phyloP scores from a whole-genome alignment of 2,797 vertebrate species.

The Botia almorhae region DNA sequence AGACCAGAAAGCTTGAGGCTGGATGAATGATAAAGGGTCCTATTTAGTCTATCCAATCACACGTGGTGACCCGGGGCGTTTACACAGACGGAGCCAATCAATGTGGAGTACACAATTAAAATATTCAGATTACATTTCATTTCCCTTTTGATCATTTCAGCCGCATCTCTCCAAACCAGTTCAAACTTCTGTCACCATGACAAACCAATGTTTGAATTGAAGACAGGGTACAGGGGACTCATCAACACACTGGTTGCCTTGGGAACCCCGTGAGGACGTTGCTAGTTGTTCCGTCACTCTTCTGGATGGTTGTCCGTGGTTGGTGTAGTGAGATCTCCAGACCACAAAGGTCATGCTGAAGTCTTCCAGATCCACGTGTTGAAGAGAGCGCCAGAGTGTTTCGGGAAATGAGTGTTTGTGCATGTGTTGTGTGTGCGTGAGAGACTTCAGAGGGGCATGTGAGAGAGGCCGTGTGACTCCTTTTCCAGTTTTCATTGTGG shows the following conservation, averaged over 20 bases:
- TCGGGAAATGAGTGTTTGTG: constrained; percentile 57
- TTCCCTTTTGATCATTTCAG: constrained; percentile 42
- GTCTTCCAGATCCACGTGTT: constrained; percentile 42
- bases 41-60: constrained; percentile 56
- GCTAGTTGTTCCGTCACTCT: constrained; percentile 67
- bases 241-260: constrained; percentile 73
- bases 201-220: constrained; percentile 28
- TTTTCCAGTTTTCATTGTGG: constrained; percentile 76
- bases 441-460: constrained; percentile 33
- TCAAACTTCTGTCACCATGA: constrained; percentile 32
- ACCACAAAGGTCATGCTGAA: constrained; percentile 39
- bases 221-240: constrained; percentile 65
- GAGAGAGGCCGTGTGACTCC: constrained; percentile 61
- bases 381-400: constrained; percentile 12
- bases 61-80: constrained; percentile 57
- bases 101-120: constrained; percentile 14
- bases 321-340: constrained; percentile 22
- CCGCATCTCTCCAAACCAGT: constrained; percentile 19
- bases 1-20: constrained; percentile 64
- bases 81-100: constrained; percentile 36
- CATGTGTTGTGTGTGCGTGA: constrained; percentile 20
- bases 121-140: constrained; percentile 12
- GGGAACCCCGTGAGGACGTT: constrained; percentile 46
- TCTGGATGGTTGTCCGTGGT: constrained; percentile 50
- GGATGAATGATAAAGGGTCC: constrained; percentile 61